phyloP scores from a whole-genome alignment of 2,888 invertebrate genomes.

The Parnassius smintheus region DNA sequence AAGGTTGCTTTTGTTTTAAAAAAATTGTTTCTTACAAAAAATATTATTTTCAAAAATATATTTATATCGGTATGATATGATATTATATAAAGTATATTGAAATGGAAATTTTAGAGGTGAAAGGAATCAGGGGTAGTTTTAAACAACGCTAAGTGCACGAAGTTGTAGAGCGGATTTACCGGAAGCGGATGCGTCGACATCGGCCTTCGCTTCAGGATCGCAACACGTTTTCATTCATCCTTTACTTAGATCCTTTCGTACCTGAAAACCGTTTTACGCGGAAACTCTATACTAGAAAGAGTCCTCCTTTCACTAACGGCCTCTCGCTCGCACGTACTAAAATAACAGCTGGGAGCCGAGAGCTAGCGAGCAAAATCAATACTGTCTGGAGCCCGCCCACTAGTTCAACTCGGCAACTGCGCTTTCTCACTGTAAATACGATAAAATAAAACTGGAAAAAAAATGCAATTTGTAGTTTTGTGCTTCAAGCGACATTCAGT shows the following conservation, averaged over 20 bases:
- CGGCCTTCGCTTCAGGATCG: conserved; percentile 78
- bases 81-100: not conserved
- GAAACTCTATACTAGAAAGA: conserved; percentile 72
- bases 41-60: too few relatives aligned
- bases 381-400: conserved; percentile 79
- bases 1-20: too few relatives aligned
- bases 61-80: too few relatives aligned
- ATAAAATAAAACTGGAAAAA: conserved; percentile 76
- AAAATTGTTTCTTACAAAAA: too few relatives aligned
- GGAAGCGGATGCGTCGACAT: conserved; percentile 77
- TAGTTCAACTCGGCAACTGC: conserved; percentile 74
- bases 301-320: conserved; percentile 56
- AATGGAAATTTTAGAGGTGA: conserved; percentile 23
- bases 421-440: conserved; percentile 77
- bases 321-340: conserved; percentile 54
- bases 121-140: conserved; percentile 41
- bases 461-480: conserved; percentile 68
- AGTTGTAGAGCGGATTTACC: conserved; percentile 78
- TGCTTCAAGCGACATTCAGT: conserved; percentile 40
- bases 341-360: conserved; percentile 50
- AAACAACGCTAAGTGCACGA: conserved; percentile 72
- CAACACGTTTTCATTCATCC: conserved; percentile 80
- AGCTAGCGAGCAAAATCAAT: conserved; percentile 74
- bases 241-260: conserved; percentile 63
- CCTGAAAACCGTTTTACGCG: conserved; percentile 61